A percentile compares a stretch with the other conserved stretches of the same genome.
Conservation (phyloP, 2,888 invertebrate species). For the Sympetrum striolatum region DNA sequence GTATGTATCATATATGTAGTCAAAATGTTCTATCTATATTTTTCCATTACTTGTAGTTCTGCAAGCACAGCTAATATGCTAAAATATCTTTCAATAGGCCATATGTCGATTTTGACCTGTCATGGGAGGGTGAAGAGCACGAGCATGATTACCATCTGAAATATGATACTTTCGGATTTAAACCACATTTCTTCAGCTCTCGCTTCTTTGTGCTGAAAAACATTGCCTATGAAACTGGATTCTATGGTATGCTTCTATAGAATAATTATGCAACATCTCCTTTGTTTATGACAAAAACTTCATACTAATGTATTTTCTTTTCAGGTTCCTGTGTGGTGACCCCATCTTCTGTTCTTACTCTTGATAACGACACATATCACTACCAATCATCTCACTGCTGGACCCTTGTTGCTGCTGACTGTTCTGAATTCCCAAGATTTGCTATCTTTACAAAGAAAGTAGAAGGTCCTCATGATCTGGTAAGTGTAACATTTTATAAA, state of each 20-base stretch:
- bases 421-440: constrained; percentile 7
- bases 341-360: not conserved
- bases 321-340: constrained; percentile 37
- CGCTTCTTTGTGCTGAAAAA: not conserved
- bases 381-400: constrained; percentile 23
- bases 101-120: not conserved
- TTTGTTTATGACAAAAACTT: not conserved
- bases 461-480: constrained; percentile 12
- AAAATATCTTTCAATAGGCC: not conserved
- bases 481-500: not conserved
- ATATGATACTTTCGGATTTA: not conserved
- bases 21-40: not conserved
- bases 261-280: not conserved
- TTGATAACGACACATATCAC: constrained; percentile 31
- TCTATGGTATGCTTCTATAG: not conserved
- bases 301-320: not conserved
- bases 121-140: constrained; percentile 3
- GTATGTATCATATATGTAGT: not conserved
- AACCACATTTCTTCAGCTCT: not conserved
- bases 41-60: not conserved
- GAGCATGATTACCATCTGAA: not conserved
- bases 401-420: constrained; percentile 25
- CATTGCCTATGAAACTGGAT: constrained; percentile 1
- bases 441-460: constrained; percentile 43
- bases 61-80: not conserved